Evolutionary conservation across 2,888 invertebrate genomes (phyloP).

Genomic region (Eulithis prunata): DNA sequence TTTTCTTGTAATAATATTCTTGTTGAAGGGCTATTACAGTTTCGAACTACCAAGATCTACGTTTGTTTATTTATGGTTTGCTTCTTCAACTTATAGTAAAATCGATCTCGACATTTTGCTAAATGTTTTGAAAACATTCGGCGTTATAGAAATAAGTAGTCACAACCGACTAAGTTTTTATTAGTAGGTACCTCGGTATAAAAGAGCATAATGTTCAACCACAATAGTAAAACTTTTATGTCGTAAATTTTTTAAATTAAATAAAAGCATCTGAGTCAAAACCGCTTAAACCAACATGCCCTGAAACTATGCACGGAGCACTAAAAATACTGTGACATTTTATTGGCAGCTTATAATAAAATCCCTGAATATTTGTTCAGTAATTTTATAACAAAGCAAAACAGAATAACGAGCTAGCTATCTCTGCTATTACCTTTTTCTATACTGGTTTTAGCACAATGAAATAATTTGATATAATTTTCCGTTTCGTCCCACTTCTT

Average conservation of each 20-base stretch:
- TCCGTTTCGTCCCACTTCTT: too few relatives aligned
- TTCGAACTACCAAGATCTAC: too few relatives aligned
- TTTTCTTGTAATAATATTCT: not conserved
- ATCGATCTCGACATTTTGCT: too few relatives aligned
- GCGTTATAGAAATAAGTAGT: too few relatives aligned
- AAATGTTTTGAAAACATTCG: too few relatives aligned
- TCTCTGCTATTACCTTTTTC: conserved; percentile 7
- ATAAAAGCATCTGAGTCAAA: conserved; percentile 1
- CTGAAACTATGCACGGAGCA: conserved; percentile 10
- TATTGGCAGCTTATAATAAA: conserved; percentile 18
- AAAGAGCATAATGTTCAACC: not conserved
- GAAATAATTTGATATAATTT: too few relatives aligned
- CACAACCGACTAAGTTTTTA: too few relatives aligned
- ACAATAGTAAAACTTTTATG: not conserved
- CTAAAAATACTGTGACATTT: conserved; percentile 11
- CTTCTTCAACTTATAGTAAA: too few relatives aligned
- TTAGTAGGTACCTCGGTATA: not conserved
- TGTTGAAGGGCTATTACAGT: too few relatives aligned
- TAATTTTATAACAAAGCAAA: conserved; percentile 16
- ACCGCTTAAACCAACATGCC: conserved; percentile 5
- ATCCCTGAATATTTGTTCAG: conserved; percentile 16
- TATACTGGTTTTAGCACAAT: not conserved
- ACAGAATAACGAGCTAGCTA: conserved; percentile 8
- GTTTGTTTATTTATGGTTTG: too few relatives aligned
- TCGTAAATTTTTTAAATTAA: conserved; percentile 3